Percentiles rank a stretch among this genome's conserved stretches.
These are phyloP conservation scores for Monarcha castaneiventris DNA, from an alignment of 2,113 vertebrate species.

Conservation along the genomic window DNA sequence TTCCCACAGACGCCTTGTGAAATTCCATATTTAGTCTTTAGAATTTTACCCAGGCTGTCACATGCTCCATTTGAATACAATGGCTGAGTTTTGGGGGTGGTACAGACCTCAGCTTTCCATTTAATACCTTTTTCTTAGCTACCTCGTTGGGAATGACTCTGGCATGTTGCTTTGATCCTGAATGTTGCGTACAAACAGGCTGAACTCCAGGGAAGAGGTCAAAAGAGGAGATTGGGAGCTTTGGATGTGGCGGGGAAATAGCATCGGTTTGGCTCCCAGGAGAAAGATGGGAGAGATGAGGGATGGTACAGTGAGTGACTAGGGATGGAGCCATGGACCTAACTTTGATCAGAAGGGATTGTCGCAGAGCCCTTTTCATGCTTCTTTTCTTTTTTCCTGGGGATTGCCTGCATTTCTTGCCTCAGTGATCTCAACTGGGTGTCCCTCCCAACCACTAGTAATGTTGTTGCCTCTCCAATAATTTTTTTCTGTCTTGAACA, in stretches of 20 bases:
- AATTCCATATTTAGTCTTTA: not conserved
- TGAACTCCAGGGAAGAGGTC: not conserved
- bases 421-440: not conserved
- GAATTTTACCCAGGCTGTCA: not conserved
- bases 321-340: not conserved
- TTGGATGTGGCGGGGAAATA: not conserved
- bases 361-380: not conserved
- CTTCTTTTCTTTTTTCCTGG: not conserved
- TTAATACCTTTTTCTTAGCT: not conserved
- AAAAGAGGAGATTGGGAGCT: not conserved
- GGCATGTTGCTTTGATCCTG: not conserved
- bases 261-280: not conserved
- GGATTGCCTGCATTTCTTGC: not conserved
- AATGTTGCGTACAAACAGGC: not conserved
- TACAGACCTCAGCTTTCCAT: not conserved
- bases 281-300: not conserved
- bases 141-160: rapidly evolving
- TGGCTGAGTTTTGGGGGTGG: not conserved
- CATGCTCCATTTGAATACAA: not conserved
- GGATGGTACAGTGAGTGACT: not conserved
- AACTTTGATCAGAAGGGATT: not conserved
- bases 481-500: not conserved
- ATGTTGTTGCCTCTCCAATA: not conserved
- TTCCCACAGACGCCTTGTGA: not conserved
- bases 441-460: not conserved